These are phyloP conservation scores for Leptatherina wallacei DNA, from an alignment of 2,797 vertebrate species.

Conservation along the genomic window DNA sequence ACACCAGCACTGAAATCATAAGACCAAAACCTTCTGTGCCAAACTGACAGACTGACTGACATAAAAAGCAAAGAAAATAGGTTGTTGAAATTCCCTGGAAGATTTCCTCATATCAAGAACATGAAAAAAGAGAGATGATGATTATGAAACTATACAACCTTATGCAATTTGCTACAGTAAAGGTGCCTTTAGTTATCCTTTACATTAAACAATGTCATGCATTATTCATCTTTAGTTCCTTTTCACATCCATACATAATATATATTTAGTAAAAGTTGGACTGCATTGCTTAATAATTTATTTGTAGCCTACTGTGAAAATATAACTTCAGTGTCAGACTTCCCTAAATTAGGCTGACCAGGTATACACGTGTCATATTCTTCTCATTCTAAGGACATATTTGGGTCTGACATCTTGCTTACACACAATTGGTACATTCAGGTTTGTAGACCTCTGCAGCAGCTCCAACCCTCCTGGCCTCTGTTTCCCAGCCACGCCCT, in stretches of 20 bases:
- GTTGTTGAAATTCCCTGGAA: not conserved
- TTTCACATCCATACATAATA: slow-evolving; percentile 5
- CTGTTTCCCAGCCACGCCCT: slow-evolving; percentile 41
- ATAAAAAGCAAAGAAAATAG: not conserved
- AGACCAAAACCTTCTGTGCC: not conserved
- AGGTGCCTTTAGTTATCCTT: not conserved
- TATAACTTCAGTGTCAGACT: not conserved
- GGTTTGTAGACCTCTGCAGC: slow-evolving; percentile 12
- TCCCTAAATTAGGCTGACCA: not conserved
- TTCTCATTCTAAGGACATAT: slow-evolving; percentile 1
- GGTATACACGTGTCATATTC: not conserved
- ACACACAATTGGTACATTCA: slow-evolving; percentile 17
- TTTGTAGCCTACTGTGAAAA: not conserved
- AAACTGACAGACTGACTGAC: not conserved
- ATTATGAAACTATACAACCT: not conserved
- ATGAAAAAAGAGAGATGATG: not conserved
- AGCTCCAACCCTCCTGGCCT: slow-evolving; percentile 20
- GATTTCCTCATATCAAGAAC: not conserved
- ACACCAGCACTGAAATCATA: not conserved
- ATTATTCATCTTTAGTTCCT: slow-evolving; percentile 6
- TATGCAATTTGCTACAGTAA: not conserved
- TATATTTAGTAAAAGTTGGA: no score
- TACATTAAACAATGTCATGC: not conserved
- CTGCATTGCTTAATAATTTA: not conserved
- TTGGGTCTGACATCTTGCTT: not conserved